Evolutionary conservation across 30 jellyfish, hydroid and myxozoan species (phyloP).

Genomic region (Mastigias papua): DNA sequence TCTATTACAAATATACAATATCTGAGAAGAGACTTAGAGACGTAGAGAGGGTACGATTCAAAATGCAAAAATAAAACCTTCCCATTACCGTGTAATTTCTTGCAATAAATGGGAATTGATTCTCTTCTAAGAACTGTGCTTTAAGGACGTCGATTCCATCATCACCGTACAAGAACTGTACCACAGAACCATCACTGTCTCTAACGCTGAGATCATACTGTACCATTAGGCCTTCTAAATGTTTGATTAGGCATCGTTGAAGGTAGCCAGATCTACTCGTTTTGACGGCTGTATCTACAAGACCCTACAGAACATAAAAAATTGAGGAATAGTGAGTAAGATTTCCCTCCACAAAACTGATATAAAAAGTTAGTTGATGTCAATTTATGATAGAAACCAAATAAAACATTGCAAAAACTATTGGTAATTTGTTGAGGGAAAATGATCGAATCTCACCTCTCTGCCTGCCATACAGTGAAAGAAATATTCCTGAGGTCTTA

Average conservation of each 20-base stretch:
- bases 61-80: too few relatives aligned
- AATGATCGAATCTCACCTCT: conserved; percentile 75
- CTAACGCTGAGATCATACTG: conserved; percentile 98
- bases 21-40: too few relatives aligned
- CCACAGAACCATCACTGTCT: conserved; percentile 99
- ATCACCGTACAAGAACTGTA: conserved; percentile 99
- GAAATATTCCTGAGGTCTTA: conserved; percentile 98
- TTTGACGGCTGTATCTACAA: conserved; percentile 99
- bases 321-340: neutral
- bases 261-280: conserved; percentile 99
- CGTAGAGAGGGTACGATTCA: too few relatives aligned
- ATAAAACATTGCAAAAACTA: too few relatives aligned
- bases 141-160: conserved; percentile 98
- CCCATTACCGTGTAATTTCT: conserved; percentile 79
- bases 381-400: too few relatives aligned
- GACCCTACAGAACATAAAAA: conserved; percentile 75
- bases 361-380: too few relatives aligned
- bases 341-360: too few relatives aligned
- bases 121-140: conserved; percentile 78
- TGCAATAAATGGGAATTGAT: conserved; percentile 87
- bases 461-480: conserved; percentile 99
- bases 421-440: too few relatives aligned
- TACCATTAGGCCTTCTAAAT: conserved; percentile 97
- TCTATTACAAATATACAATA: too few relatives aligned
- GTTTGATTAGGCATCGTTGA: conserved; percentile 99